Base-by-base conservation (phyloP, 2,888 invertebrate species). In the Sarcophaga rosellei region DNA sequence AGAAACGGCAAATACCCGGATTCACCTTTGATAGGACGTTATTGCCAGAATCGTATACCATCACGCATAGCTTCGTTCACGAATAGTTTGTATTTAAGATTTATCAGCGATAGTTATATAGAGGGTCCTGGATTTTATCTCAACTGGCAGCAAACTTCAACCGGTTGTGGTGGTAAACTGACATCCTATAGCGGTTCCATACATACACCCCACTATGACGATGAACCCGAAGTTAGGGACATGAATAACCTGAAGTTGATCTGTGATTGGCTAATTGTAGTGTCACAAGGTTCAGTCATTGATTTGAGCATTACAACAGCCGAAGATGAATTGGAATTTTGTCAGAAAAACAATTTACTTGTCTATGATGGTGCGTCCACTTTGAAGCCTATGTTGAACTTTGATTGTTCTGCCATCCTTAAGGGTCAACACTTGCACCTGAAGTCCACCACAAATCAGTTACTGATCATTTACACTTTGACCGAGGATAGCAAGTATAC, bases 81-180 rank as follows among this genome's bases (percentile, higher is more conserved):
- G 10, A 97, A 98, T 93, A 94, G 95, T 68, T 86, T 99, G 35
- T 96, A 95, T 90, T 86, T 99, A 5, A 95, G 95, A 90, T 97
- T 99, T 90, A 94, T 94, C 85, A 95, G 98, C 0, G 98, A 99
- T 92, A 90, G 90, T 45, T 95, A 95, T 61, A 90, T 94, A 66
- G 91, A 94, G 17, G 94, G 92, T 0, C 90, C 92, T 59, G 98
- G 98, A 0, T 99, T 99, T 93, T 91, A 94, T 76, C 93, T 97
- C 4, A 92, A 91, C 25, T 97, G 96, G 95, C 95, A 96, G 88
- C 94, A 95, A 47, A 94, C 95, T 0, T 90, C 95, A 2, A 94
- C 95, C 68, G 96, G 96, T 94, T 99, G 98, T 92, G 98, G 98
- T 20, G 98, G 98, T 6, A 95, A 94, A 44, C 91, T 98, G 53